Evolutionary conservation across 2,797 vertebrate species (phyloP), one percentile per base, ranked within the genome.

Genomic region (Odontamblyopus rebecca): DNA sequence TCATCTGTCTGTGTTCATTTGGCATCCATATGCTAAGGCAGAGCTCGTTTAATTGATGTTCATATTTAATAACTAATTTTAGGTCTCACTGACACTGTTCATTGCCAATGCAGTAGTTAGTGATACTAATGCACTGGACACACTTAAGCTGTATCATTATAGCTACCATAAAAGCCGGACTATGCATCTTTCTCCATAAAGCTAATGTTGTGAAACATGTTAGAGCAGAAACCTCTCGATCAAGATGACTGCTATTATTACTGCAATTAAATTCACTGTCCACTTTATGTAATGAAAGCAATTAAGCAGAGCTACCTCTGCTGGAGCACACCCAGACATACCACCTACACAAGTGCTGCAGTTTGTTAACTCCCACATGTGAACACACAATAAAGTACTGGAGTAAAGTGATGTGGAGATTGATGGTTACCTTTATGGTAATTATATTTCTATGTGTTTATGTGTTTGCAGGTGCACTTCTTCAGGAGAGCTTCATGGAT

Each of bases 401-500:
- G 77, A 32, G 77, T 86, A 62, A 53, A 67, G 60, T 73, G 76
- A 4, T 65, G 12, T 35, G 53, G 29, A 74, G 64, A 78, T 74
- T 86, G 44, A 86, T 27, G 15, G 16, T 23, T 48, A 19, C 71
- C 16, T 69, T 29, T 48, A 23, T 81, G 13, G 0, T 81, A 69
- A 65, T 76, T 74, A 16, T 79, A 27, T 83, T 48, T 72, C 59
- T 61, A 9, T 71, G 13, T 74, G 19, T 67, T 27, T 65, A 12
- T 71, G 13, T 74, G 19, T 67, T 27, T 27, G 32, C 19, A 89
- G 90, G 88, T 29, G 73, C 84, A 13, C 92, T 97, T 62, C 91
- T 96, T 54, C 95, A 95, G 0, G 96, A 97, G 92, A 97, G 92
- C 76, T 97, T 97, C 64, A 93, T 96, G 0, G 96, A 99, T 2